Evolutionary conservation across 2,888 invertebrate genomes (phyloP).

Genomic region (Thymelicus acteon): DNA sequence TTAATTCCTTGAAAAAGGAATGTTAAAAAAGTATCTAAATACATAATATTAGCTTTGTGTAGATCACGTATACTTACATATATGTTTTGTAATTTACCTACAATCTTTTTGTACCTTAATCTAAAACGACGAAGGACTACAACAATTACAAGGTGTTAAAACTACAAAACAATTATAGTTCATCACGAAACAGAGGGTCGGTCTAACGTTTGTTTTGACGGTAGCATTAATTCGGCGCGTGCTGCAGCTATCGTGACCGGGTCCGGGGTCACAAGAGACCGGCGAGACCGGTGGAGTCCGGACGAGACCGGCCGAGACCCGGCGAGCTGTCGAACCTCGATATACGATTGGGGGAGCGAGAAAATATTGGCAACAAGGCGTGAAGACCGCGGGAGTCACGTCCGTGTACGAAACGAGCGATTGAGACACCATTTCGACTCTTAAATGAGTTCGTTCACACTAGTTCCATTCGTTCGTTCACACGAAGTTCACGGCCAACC

Average conservation of each 20-base stretch:
- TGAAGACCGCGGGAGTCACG: constrained; percentile 61
- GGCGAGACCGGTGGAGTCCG: constrained; percentile 53
- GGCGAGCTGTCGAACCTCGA: constrained; percentile 57
- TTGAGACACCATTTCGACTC: constrained; percentile 67
- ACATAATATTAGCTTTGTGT: too few relatives aligned
- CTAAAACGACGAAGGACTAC: too few relatives aligned
- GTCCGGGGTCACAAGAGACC: constrained; percentile 52
- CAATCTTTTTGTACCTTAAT: too few relatives aligned
- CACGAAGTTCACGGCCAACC: constrained; percentile 66
- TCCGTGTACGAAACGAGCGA: constrained; percentile 57
- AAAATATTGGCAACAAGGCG: constrained; percentile 57
- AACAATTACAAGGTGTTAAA: too few relatives aligned
- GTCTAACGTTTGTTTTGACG: constrained; percentile 38
- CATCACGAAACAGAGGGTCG: constrained; percentile 5
- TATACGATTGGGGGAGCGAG: constrained; percentile 60
- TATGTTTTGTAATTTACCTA: too few relatives aligned
- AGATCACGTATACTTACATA: too few relatives aligned
- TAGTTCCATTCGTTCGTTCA: constrained; percentile 38
- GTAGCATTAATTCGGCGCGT: constrained; percentile 47
- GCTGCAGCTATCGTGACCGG: constrained; percentile 56
- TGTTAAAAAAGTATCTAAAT: too few relatives aligned
- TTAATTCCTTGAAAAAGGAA: too few relatives aligned
- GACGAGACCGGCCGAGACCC: constrained; percentile 53
- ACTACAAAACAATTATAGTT: too few relatives aligned
- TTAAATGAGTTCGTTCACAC: constrained; percentile 81